Conservation (phyloP, 2,797 vertebrate genomes). For the Siniperca undulata region DNA sequence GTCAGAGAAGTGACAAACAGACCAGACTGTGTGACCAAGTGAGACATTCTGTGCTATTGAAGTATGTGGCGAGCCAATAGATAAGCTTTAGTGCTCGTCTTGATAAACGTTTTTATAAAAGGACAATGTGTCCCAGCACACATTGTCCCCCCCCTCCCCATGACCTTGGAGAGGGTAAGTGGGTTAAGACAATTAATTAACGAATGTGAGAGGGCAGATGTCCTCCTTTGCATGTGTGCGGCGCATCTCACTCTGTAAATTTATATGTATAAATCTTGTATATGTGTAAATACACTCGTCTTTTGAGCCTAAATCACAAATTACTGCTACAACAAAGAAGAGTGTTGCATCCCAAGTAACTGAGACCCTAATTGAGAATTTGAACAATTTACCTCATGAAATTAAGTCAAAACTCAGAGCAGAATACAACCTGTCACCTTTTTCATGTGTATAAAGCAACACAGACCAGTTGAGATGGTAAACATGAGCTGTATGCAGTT, state of each 20-base stretch:
- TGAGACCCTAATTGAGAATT: not conserved
- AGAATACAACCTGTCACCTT: not conserved
- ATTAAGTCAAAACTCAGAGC: not conserved
- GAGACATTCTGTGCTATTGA: slow-evolving; percentile 3
- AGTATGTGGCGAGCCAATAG: slow-evolving; percentile 44
- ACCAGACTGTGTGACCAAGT: slow-evolving; percentile 15
- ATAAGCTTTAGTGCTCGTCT: slow-evolving; percentile 40
- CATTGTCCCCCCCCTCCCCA: not conserved
- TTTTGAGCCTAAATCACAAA: not conserved
- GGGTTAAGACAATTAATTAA: slow-evolving; percentile 47
- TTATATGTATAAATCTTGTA: not conserved
- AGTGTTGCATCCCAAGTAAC: not conserved
- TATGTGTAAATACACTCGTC: not conserved
- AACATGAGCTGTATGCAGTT: not conserved
- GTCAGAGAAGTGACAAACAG: slow-evolving; percentile 35
- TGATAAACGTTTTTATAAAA: slow-evolving; percentile 37
- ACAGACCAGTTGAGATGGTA: not conserved
- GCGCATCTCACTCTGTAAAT: not conserved
- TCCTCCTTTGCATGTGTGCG: not conserved
- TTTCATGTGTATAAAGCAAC: not conserved
- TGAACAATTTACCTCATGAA: not conserved
- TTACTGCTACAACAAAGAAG: not conserved
- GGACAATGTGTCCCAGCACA: slow-evolving; percentile 17
- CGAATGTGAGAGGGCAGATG: slow-evolving; percentile 26
- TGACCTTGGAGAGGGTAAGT: slow-evolving; percentile 54